Percentiles rank a stretch among this genome's conserved stretches.
Conservation (phyloP, 1,140 invertebrate species). For the Euwallacea fornicatus region DNA sequence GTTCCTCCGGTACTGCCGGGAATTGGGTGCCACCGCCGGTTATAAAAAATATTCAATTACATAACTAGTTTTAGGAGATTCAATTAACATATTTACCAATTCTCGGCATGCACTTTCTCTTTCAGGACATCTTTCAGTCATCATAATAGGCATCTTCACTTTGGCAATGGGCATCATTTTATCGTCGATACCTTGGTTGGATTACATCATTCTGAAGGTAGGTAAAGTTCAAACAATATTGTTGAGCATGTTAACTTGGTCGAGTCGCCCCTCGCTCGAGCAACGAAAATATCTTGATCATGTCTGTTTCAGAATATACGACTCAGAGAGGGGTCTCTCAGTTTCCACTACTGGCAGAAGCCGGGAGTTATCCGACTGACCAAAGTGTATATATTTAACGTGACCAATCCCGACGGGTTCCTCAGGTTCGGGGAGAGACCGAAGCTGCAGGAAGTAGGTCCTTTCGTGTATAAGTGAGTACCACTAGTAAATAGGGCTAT, state of each 20-base stretch:
- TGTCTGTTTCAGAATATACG: constrained; percentile 69
- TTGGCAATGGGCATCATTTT: constrained; percentile 78
- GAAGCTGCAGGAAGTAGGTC: constrained; percentile 77
- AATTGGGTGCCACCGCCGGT: too few species aligned
- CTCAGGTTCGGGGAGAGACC: constrained; percentile 77
- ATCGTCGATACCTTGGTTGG: constrained; percentile 80
- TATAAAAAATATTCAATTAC: too few species aligned
- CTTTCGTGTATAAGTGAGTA: constrained; percentile 81
- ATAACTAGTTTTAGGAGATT: too few species aligned
- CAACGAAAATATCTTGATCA: not conserved
- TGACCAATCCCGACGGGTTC: constrained; percentile 83
- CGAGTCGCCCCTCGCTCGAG: not conserved
- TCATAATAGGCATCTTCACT: constrained; percentile 75
- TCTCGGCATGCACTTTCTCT: constrained; percentile 44
- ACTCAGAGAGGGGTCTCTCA: constrained; percentile 79
- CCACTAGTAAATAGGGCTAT: too few species aligned
- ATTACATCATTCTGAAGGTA: constrained; percentile 82
- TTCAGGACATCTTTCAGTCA: constrained; percentile 76
- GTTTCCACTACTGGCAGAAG: constrained; percentile 90
- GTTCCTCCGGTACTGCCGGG: too few species aligned
- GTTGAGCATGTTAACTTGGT: not conserved
- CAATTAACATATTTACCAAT: too few species aligned
- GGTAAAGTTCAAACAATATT: too few species aligned
- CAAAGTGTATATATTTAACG: constrained; percentile 88
- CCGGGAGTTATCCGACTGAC: constrained; percentile 85